These are phyloP conservation scores for Nomada hirtipes DNA, from an alignment of 2,888 invertebrate genomes.

Conservation along the genomic window DNA sequence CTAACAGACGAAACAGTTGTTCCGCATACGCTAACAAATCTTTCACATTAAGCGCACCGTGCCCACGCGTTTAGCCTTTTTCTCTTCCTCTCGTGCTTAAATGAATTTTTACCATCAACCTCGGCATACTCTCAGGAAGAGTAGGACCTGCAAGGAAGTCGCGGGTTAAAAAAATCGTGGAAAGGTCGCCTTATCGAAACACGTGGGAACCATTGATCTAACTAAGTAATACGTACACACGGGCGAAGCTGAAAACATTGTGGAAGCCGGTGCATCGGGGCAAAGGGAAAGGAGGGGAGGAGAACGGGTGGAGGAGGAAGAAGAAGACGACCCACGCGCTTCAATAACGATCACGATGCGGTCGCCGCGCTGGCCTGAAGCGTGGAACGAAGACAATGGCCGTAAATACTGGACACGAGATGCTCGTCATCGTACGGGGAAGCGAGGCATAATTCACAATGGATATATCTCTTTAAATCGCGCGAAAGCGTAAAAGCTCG, in stretches of 20 bases:
- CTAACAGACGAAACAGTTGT: not conserved
- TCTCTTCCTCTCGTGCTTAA: not conserved
- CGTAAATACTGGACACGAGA: slow-evolving; percentile 79
- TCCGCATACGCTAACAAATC: not conserved
- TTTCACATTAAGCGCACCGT: not conserved
- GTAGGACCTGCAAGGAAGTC: not conserved
- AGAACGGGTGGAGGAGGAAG: slow-evolving; percentile 32
- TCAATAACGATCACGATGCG: slow-evolving; percentile 77
- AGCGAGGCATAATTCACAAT: slow-evolving; percentile 80
- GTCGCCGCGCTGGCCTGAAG: slow-evolving; percentile 71
- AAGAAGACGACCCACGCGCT: slow-evolving; percentile 75
- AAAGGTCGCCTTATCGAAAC: slow-evolving; percentile 52
- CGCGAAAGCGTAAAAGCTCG: slow-evolving; percentile 80
- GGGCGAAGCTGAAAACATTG: slow-evolving; percentile 51
- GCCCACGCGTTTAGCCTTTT: not conserved
- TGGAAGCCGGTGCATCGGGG: slow-evolving; percentile 10
- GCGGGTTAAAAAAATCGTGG: slow-evolving; percentile 34
- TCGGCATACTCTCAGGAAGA: not conserved
- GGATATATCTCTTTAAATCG: slow-evolving; percentile 79
- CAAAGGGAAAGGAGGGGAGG: slow-evolving; percentile 13
- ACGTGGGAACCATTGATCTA: slow-evolving; percentile 61
- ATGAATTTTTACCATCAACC: slow-evolving; percentile 18
- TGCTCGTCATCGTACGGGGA: slow-evolving; percentile 78
- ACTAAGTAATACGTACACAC: slow-evolving; percentile 51
- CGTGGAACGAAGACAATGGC: slow-evolving; percentile 78